These are phyloP conservation scores for Hemaris fuciformis DNA, from an alignment of 2,888 invertebrate species.

Conservation along the genomic window DNA sequence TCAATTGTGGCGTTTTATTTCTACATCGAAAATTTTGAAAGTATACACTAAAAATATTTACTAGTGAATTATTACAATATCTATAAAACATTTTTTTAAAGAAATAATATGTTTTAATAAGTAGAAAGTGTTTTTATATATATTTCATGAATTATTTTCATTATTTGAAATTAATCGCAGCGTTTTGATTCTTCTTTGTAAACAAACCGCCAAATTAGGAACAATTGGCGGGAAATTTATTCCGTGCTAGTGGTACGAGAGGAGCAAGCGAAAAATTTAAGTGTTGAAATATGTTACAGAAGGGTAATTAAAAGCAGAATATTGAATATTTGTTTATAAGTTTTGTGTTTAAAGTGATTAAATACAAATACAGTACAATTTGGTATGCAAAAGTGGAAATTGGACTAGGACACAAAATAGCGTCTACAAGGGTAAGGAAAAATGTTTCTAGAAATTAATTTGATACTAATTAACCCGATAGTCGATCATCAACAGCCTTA, in stretches of 20 bases:
- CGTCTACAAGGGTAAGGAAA: neutral
- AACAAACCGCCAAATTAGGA: neutral
- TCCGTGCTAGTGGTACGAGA: neutral
- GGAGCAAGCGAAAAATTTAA: neutral
- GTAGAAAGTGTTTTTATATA: neutral
- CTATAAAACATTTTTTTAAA: too few relatives aligned
- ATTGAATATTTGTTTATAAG: neutral
- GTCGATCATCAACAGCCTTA: too few relatives aligned
- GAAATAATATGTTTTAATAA: neutral
- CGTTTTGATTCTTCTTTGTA: neutral
- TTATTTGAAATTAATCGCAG: neutral
- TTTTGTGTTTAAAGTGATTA: neutral
- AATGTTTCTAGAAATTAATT: neutral
- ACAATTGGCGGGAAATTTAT: neutral
- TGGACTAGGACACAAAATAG: neutral
- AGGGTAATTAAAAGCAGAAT: neutral
- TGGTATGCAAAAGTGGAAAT: neutral
- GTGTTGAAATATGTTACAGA: neutral
- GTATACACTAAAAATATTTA: too few relatives aligned
- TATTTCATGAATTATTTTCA: neutral
- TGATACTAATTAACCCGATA: too few relatives aligned
- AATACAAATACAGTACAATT: neutral
- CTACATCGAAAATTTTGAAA: too few relatives aligned
- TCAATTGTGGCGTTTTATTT: too few relatives aligned
- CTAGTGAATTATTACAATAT: too few relatives aligned